Percentiles rank a stretch among this genome's conserved stretches.
These are phyloP conservation scores for Drosophila arizonae DNA, from an alignment of 1,140 invertebrate genomes.

Conservation along the genomic window DNA sequence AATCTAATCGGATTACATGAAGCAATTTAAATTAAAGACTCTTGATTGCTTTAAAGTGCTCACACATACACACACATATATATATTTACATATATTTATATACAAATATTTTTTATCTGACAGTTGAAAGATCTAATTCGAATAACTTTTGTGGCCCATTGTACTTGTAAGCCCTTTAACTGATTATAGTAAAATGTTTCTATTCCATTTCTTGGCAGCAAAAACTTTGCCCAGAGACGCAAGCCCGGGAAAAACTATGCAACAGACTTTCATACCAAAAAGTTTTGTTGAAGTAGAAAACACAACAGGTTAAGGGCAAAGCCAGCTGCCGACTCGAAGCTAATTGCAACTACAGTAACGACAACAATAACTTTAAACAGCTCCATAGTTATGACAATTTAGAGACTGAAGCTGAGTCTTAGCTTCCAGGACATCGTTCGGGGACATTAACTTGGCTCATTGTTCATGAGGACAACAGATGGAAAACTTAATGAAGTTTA, in stretches of 20 bases:
- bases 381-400: constrained; percentile 64
- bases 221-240: constrained; percentile 13
- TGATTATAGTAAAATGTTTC: constrained; percentile 26
- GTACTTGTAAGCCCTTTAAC: constrained; percentile 27
- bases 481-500: constrained; percentile 58
- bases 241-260: constrained; percentile 34
- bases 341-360: constrained; percentile 48
- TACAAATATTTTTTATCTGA: neutral
- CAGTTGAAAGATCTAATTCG: neutral
- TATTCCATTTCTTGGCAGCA: constrained; percentile 10
- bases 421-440: constrained; percentile 37
- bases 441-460: constrained; percentile 58
- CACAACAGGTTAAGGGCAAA: constrained; percentile 57
- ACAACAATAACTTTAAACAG: constrained; percentile 16
- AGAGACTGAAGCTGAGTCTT: constrained; percentile 17
- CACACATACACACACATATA: neutral
- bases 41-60: neutral
- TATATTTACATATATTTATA: neutral
- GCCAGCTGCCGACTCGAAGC: constrained; percentile 24
- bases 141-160: neutral
- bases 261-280: constrained; percentile 21
- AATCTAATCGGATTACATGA: constrained; percentile 30
- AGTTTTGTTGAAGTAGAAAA: constrained; percentile 17
- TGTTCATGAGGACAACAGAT: constrained; percentile 24
- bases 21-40: constrained; percentile 12